These are phyloP conservation scores for Seriola aureovittata DNA, from an alignment of 2,113 vertebrate genomes.

Conservation along the genomic window DNA sequence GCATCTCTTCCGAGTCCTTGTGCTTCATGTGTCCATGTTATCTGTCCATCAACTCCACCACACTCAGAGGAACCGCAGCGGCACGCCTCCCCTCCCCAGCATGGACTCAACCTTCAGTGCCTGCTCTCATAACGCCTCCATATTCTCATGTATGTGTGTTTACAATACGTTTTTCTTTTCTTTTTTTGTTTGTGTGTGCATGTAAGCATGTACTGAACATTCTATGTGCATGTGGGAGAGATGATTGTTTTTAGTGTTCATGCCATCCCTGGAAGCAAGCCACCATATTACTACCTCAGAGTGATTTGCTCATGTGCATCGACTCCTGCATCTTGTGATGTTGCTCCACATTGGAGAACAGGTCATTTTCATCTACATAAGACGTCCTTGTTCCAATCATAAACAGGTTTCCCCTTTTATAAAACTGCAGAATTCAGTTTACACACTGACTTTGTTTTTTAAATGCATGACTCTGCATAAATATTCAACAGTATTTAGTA, in stretches of 20 bases:
- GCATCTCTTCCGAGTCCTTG: conserved; percentile 86
- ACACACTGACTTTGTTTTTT: neutral
- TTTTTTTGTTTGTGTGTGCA: conserved; percentile 45
- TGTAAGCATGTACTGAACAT: conserved; percentile 62
- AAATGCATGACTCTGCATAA: neutral
- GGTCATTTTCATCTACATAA: conserved; percentile 8
- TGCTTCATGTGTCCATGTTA: conserved; percentile 88
- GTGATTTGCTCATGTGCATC: neutral
- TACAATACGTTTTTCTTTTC: neutral
- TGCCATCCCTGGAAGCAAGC: conserved; percentile 39
- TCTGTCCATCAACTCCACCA: conserved; percentile 83
- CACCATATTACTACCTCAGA: conserved; percentile 6
- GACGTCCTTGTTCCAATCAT: neutral
- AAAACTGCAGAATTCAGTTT: neutral
- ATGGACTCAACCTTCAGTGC: conserved; percentile 74
- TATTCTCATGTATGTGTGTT: conserved; percentile 60
- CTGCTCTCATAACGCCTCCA: conserved; percentile 66
- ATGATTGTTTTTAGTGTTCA: conserved; percentile 16
- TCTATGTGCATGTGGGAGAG: conserved; percentile 56
- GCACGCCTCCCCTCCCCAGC: conserved; percentile 55
- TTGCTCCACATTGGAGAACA: neutral
- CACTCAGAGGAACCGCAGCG: conserved; percentile 64
- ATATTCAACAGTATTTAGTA: conserved; percentile 4
- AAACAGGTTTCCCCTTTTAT: neutral
- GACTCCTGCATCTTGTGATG: conserved; percentile 17